Conservation (phyloP, 2,797 vertebrate species). For the Leptoclinus maculatus region DNA sequence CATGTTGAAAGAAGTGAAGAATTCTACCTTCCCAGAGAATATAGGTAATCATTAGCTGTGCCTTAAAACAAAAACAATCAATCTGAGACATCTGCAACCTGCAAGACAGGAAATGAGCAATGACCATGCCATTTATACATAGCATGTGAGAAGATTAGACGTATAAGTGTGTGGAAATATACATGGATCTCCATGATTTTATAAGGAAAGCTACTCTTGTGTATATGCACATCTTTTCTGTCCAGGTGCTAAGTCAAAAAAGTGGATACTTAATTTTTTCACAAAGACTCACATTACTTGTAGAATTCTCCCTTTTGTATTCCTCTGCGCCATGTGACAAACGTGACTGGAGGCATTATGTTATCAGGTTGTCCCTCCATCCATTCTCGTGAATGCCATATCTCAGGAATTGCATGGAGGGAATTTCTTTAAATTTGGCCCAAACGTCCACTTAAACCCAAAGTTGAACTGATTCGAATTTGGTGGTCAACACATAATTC, state of each 20-base stretch:
- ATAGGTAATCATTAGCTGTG: conserved; percentile 72
- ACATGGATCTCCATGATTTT: conserved; percentile 3
- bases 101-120: conserved; percentile 63
- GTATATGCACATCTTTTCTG: background rate
- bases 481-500: too few species aligned
- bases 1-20: conserved; percentile 70
- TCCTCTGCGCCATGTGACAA: too few species aligned
- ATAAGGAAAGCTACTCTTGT: background rate
- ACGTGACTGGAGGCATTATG: too few species aligned
- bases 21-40: conserved; percentile 64
- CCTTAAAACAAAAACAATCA: conserved; percentile 61
- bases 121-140: conserved; percentile 51
- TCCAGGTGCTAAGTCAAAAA: background rate
- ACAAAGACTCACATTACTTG: background rate
- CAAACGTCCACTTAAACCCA: too few species aligned
- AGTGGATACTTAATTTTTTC: background rate
- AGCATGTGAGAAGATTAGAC: conserved; percentile 20
- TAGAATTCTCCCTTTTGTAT: background rate
- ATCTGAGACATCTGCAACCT: conserved; percentile 52
- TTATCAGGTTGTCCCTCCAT: too few species aligned
- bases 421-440: too few species aligned
- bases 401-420: too few species aligned
- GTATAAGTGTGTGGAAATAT: conserved; percentile 12
- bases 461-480: too few species aligned
- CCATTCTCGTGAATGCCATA: too few species aligned